Evolutionary conservation across 2,797 vertebrate species (phyloP), one percentile per base, ranked within the genome.

Genomic region (Neomorphus geoffroyi): DNA sequence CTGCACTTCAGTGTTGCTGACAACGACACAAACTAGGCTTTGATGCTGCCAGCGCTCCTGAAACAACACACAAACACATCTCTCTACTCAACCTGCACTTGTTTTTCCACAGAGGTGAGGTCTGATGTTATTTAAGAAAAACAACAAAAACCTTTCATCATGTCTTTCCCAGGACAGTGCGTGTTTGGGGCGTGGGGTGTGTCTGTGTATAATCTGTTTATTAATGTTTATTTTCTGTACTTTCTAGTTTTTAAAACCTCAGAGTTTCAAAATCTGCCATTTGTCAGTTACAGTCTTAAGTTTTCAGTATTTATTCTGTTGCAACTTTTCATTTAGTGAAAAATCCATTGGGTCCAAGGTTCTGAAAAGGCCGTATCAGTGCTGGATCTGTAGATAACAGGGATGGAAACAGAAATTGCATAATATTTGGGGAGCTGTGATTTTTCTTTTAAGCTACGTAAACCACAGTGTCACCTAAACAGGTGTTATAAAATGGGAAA

Each of bases 51-150:
- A 45, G 46, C 0, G 0, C 10, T 73, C 73, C 17, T 33, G 53
- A 12, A 50, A 48, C 56, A 24, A 39, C 1, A 2, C 0, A 4
- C 3, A 0, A 4, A 23, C 0, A 51, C 30, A 11, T 18, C 22
- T 53, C 37, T 18, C 45, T 32, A 33, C 33, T 70, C 51, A 57
- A 2, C 30, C 83, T 21, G 21, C 4, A 23, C 18, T 60, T 64
- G 16, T 50, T 91, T 73, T 39, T 62, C 51, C 32, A 45, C 53
- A 45, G 30, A 82, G 67, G 51, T 80, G 28, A 85, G 30, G 17
- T 5, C 39, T 62, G 43, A 57, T 22, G 23, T 28, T 39, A 35
- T n/a, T 69, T 18, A 37, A 65, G 35, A 48, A 70, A 62, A 48
- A 69, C 33, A 5, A 48, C 4, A 33, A 41, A 80, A 71, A 7